Evolutionary conservation across 2,113 vertebrate species (phyloP), one percentile per base, ranked within the genome.

Genomic region (Pantherophis guttatus): DNA sequence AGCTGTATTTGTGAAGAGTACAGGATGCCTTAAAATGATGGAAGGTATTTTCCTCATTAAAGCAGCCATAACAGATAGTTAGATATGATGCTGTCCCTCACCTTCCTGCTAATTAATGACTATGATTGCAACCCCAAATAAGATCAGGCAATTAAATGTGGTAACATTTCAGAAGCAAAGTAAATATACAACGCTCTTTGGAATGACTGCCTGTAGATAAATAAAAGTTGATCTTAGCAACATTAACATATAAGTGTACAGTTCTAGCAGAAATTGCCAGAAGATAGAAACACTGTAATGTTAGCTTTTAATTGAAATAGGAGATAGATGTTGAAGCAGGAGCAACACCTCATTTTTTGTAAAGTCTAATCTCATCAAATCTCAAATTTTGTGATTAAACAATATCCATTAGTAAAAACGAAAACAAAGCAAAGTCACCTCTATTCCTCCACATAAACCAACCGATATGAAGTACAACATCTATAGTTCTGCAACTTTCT

Each of bases 121-220:
- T 98, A 97, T 98, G 98, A 98, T 98, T 98, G 97, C 98, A 98
- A 98, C 98, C 97, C 97, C 98, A 98, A 98, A 98, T 98, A 98
- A 98, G 97, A 98, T 98, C 97, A 98, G 96, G 98, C 98, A 98
- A 99, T 99, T 99, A 99, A 98, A 99, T 97, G 98, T 98, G 98
- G 98, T 98, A 98, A 98, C 98, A 98, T 98, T 98, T 98, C 97
- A 98, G 98, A 98, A 97, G 97, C 88, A 55, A 97, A 96, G 97
- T 98, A 98, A 98, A 97, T 95, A 97, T 97, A 97, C 96, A 98
- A 97, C 96, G 96, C 97, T 98, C 97, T 97, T 92, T 97, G 91
- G 94, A 97, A 97, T 97, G 96, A 96, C 95, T 98, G 97, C 96
- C 97, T 97, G 95, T 96, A 95, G 94, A 98, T 98, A 98, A 98